Base-by-base conservation (phyloP, 1,140 invertebrate species). In the Asobara japonica region DNA sequence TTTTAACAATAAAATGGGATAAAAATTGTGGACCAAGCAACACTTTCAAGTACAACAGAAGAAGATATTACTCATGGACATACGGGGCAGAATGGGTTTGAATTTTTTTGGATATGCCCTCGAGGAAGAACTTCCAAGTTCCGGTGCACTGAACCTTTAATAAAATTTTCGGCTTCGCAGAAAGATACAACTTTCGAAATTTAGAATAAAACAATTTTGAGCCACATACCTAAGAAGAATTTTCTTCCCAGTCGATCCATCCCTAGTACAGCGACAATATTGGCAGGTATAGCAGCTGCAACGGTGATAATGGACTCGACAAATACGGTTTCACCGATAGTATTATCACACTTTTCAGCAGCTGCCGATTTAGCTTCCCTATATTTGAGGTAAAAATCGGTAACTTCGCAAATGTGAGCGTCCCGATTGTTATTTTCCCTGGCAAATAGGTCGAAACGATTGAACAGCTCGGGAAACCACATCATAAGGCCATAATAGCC, bases 381-480 rank as follows among this genome's bases (percentile, higher is more conserved):
- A 65, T 87, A 83, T 64, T 88, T 89, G 0, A 94, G 92, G 4
- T 95, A 93, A 80, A 91, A 95, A 0, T 91, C 86, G 8, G 93
- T 95, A 27, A 95, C 93, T 74, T 91, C 82, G 77, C 94, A 96
- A 33, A 95, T 93, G 66, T 91, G 91, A 0, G 94, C 93, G 45
- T 89, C 88, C 69, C 89, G 76, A 45, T 79, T 78, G 0, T 86
- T 85, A 68, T 89, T 84, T 36, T 85, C 88, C 31, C 89, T 89
- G 67, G 91, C 89, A 83, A 90, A 96, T 80, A 93, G 92, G 82
- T 95, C 93, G 80, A 95, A 95, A 48, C 94, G 92, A 82, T 94
- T 94, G 86, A 95, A 96, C 74, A 96, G 89, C 86, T 96, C 94
- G 0, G 95, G 94, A 86, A 96, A 96, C 95, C 95, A 96, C 93